phyloP scores from a whole-genome alignment of 2,113 vertebrate species.

The Osmerus mordax region DNA sequence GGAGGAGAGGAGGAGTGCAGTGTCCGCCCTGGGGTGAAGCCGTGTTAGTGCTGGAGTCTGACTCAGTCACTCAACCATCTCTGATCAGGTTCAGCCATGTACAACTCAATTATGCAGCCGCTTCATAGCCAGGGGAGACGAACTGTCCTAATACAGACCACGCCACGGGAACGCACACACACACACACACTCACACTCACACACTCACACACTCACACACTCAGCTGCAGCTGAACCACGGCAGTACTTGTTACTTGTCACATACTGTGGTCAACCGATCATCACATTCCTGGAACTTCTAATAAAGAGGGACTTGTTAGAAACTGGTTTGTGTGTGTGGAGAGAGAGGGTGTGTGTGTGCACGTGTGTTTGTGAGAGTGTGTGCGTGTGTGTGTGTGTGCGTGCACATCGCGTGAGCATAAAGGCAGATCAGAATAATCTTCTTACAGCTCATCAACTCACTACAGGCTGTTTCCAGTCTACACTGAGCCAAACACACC shows the following conservation, averaged over 20 bases:
- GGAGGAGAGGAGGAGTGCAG: conserved; percentile 17
- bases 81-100: conserved; percentile 75
- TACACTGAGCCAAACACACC: conserved; percentile 11
- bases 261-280: too few species aligned
- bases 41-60: conserved; percentile 65
- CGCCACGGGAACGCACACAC: conserved; percentile 37
- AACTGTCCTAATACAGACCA: conserved; percentile 62
- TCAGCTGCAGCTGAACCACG: too few species aligned
- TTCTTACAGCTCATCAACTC: conserved; percentile 35
- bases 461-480: conserved; percentile 41
- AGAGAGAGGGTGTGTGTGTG: not conserved
- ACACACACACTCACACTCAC: too few species aligned
- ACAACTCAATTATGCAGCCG: conserved; percentile 75
- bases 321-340: not conserved
- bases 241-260: too few species aligned
- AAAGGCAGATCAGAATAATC: conserved; percentile 44
- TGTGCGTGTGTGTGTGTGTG: conserved; percentile 13
- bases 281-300: too few species aligned
- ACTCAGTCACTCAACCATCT: conserved; percentile 72
- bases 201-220: too few species aligned
- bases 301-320: too few species aligned
- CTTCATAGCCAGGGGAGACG: conserved; percentile 70
- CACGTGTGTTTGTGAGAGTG: not conserved
- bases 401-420: not conserved
- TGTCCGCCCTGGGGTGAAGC: conserved; percentile 58